phyloP scores from a whole-genome alignment of 2,113 vertebrate genomes.

The Sander lucioperca region DNA sequence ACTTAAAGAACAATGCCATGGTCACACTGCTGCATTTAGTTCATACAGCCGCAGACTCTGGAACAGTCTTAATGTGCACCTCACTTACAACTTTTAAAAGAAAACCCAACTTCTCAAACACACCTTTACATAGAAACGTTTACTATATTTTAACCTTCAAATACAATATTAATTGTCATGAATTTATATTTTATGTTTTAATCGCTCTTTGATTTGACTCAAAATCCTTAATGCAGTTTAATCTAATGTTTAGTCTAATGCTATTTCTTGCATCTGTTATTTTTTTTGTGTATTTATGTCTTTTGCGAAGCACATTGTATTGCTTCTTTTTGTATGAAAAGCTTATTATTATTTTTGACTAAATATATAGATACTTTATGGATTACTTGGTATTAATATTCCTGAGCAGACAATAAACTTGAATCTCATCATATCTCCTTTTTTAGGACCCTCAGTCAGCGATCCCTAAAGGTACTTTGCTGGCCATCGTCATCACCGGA shows the following conservation, averaged over 20 bases:
- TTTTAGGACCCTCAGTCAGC: conserved; percentile 94
- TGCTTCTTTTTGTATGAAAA: neutral
- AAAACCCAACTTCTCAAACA: no score
- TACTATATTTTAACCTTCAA: neutral
- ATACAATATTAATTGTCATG: neutral
- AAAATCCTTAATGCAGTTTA: neutral
- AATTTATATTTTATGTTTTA: neutral
- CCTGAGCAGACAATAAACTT: neutral
- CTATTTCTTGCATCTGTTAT: neutral
- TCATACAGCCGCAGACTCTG: no score
- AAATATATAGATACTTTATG: no score
- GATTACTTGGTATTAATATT: neutral
- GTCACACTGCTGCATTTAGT: neutral
- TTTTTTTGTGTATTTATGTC: no score
- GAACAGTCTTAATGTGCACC: no score
- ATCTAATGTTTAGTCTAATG: neutral
- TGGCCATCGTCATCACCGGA: conserved; percentile 97
- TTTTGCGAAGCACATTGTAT: neutral
- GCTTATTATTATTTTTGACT: no score
- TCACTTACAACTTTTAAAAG: no score
- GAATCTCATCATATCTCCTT: neutral
- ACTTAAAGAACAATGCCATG: neutral
- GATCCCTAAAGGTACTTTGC: conserved; percentile 96
- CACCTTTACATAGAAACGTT: no score
- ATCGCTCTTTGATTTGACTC: neutral